Conservation (phyloP, 2,113 vertebrate species). For the Chascanopsetta lugubris region DNA sequence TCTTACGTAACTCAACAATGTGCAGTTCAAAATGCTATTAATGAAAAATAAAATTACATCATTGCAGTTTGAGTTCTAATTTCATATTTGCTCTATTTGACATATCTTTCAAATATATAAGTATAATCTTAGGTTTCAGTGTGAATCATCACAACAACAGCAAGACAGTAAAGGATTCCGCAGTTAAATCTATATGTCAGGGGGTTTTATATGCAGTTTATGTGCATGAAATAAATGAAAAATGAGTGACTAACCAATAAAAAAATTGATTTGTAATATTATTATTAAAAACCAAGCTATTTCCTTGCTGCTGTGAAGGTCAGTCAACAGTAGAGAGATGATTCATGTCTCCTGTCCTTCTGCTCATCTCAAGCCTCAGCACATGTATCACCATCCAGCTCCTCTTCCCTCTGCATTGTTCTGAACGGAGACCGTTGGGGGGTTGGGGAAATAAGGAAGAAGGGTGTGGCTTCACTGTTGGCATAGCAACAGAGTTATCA, state of each 20-base stretch:
- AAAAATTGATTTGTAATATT: not conserved
- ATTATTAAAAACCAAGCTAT: not conserved
- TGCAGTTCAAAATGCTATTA: no score
- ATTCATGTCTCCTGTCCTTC: not conserved
- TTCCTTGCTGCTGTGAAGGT: not conserved
- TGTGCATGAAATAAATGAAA: not conserved
- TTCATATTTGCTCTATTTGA: not conserved
- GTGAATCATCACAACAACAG: not conserved
- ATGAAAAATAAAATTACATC: not conserved
- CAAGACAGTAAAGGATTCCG: not conserved
- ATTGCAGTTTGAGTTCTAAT: not conserved
- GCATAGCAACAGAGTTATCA: conserved; percentile 71
- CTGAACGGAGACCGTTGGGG: conserved; percentile 34
- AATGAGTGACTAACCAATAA: not conserved
- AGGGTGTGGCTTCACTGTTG: conserved; percentile 71
- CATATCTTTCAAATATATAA: not conserved
- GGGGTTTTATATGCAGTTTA: not conserved
- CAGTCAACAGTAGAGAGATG: not conserved
- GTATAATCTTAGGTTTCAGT: not conserved
- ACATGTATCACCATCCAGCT: conserved; percentile 32
- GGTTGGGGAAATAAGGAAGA: conserved; percentile 44
- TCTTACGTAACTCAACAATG: no score
- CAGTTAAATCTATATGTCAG: not conserved
- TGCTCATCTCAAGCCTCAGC: conserved; percentile 31
- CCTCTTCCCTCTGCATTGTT: conserved; percentile 34